These are phyloP conservation scores for Microctonus aethiopoides DNA, from an alignment of 2,888 invertebrate species.

Conservation along the genomic window DNA sequence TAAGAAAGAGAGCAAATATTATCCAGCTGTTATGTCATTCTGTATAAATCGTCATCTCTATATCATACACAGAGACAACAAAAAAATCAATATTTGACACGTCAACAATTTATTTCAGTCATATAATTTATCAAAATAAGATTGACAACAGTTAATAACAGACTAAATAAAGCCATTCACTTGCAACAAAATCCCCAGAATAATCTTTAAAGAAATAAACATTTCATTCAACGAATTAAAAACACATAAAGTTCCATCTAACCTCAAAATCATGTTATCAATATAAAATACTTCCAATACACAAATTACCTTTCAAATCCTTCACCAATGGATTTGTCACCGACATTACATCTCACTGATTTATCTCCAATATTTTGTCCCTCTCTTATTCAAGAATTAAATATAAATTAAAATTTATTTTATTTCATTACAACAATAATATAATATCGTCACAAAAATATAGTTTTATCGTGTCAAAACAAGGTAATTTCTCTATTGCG, in stretches of 20 bases:
- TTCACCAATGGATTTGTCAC: constrained; percentile 72
- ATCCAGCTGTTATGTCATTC: background rate
- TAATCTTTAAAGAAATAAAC: constrained; percentile 10
- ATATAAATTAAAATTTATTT: background rate
- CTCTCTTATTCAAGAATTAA: background rate
- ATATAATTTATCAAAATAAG: background rate
- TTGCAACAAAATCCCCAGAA: background rate
- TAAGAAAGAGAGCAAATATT: background rate
- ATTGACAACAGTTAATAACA: background rate
- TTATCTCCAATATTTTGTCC: background rate
- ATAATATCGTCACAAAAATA: too few species aligned
- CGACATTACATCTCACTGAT: constrained; percentile 65
- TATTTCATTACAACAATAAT: too few species aligned
- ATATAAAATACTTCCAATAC: background rate
- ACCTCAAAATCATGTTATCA: constrained; percentile 34
- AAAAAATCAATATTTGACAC: background rate
- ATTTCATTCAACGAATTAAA: background rate
- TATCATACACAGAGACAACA: background rate
- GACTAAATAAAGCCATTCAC: background rate
- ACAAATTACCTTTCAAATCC: constrained; percentile 70
- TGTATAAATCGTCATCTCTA: background rate
- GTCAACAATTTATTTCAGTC: background rate
- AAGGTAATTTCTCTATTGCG: background rate
- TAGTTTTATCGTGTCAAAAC: background rate
- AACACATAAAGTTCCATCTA: constrained; percentile 11